These are phyloP conservation scores for Todus mexicanus DNA, from an alignment of 2,797 vertebrate species.

Conservation along the genomic window DNA sequence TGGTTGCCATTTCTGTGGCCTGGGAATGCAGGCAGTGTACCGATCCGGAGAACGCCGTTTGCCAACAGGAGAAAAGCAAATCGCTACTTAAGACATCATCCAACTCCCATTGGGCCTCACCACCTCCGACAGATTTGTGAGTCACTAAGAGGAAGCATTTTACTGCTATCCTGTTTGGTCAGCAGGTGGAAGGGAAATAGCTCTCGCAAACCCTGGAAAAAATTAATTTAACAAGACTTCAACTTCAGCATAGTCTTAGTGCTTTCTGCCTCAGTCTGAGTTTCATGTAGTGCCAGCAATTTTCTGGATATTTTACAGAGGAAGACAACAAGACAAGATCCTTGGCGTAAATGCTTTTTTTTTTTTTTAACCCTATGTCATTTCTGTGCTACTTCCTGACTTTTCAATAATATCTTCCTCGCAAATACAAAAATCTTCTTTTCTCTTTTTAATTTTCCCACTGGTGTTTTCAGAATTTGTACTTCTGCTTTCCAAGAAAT, in stretches of 20 bases:
- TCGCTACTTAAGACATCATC: conserved; percentile 41
- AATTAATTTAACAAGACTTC: not conserved
- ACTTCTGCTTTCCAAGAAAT: not conserved
- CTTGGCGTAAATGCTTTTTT: not conserved
- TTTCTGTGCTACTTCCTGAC: not conserved
- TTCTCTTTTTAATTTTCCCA: not conserved
- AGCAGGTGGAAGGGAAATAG: conserved; percentile 68
- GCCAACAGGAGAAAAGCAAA: conserved; percentile 5
- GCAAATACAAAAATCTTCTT: not conserved
- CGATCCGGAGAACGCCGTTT: not conserved
- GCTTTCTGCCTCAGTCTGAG: not conserved
- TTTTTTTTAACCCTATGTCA: not conserved
- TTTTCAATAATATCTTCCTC: not conserved
- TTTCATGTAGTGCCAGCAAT: not conserved
- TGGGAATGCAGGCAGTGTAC: not conserved
- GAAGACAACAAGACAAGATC: conserved; percentile 1
- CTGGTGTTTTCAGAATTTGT: not conserved
- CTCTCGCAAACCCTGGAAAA: conserved; percentile 39
- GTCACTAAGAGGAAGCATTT: conserved; percentile 64
- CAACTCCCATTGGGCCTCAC: conserved; percentile 21
- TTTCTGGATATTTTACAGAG: not conserved
- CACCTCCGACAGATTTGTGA: conserved; percentile 55
- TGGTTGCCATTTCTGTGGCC: not conserved
- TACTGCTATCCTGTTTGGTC: conserved; percentile 70
- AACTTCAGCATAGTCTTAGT: not conserved